Conservation (phyloP, 2,888 invertebrate species). For the Caenorhabditis sp. region DNA sequence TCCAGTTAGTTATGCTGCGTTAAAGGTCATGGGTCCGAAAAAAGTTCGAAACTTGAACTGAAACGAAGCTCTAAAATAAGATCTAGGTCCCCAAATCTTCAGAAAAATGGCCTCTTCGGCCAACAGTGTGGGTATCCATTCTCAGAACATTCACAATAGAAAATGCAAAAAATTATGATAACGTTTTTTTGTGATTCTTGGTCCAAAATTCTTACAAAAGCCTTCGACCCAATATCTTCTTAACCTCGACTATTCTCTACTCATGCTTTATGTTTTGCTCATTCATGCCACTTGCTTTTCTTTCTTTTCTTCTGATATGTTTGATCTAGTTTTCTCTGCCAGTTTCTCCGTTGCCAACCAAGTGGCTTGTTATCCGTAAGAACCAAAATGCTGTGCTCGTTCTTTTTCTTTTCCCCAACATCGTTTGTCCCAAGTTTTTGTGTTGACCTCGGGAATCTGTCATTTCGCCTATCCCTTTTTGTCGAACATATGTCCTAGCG, state of each 20-base stretch:
- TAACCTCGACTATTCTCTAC: background rate
- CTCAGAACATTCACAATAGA: too few species aligned
- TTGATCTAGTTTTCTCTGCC: slow-evolving; percentile 52
- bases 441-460: slow-evolving; percentile 52
- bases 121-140: too few species aligned
- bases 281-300: slow-evolving; percentile 31
- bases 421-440: slow-evolving; percentile 10
- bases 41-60: too few species aligned
- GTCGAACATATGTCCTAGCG: slow-evolving; percentile 52
- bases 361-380: slow-evolving; percentile 56
- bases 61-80: too few species aligned
- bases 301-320: slow-evolving; percentile 28
- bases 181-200: background rate
- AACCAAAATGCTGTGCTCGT: slow-evolving; percentile 28
- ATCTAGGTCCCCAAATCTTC: too few species aligned
- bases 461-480: slow-evolving; percentile 52
- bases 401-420: background rate
- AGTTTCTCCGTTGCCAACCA: slow-evolving; percentile 29
- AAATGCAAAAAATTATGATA: too few species aligned
- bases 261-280: slow-evolving; percentile 32
- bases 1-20: too few species aligned
- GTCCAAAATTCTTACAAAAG: background rate
- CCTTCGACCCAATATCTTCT: background rate
- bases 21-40: too few species aligned
- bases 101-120: too few species aligned